Base-by-base conservation (phyloP, 1,140 invertebrate genomes). In the Babylonia areolata region DNA sequence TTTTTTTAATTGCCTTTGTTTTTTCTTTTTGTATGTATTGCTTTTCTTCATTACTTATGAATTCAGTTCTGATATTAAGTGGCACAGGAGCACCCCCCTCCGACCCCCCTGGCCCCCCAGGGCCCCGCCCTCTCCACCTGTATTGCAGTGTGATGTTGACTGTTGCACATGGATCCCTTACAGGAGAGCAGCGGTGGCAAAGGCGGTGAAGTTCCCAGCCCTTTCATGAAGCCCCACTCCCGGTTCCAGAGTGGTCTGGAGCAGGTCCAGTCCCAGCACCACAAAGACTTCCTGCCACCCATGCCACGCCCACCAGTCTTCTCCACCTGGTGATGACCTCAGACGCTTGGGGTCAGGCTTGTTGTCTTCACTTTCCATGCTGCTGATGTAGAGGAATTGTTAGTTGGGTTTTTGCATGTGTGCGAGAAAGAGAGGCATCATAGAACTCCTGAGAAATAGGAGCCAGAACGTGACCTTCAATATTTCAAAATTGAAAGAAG, bases 181-280 rank as follows among this genome's bases (percentile, higher is more conserved):
- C 58, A 64, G 58, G 58, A 64, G 58, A 64, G 23, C 58, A 64
- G 58, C 28, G 71, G 46, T 11, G 86, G 88, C 31, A 85, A 87
- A 78, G 91, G 90, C 17, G 88, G 89, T 6, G 88, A 87, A 31
- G 89, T 90, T 28, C 92, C 93, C 40, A 94, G 91, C 86, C 86
- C 92, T 5, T 94, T 94, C 85, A 92, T 93, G 91, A 92, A 90
- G 40, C 93, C 93, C 15, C 89, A 89, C 42, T 75, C 80, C n/a
- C 86, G 91, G 12, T 92, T 92, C 84, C 81, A 90, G 46, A 88
- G 86, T 6, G 93, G 93, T n/a, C 83, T 94, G 17, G 75, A 92
- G n/a, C 93, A 94, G 81, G 71, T 94, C 40, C 88, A 90, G 51
- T 94, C 93, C 17, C 93, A 93, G 80, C 93, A 94, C 81, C 91